A percentile compares a stretch with the other conserved stretches of the same genome.
phyloP scores from a whole-genome alignment of 2,113 vertebrate genomes.

The Ibidorhyncha struthersii region DNA sequence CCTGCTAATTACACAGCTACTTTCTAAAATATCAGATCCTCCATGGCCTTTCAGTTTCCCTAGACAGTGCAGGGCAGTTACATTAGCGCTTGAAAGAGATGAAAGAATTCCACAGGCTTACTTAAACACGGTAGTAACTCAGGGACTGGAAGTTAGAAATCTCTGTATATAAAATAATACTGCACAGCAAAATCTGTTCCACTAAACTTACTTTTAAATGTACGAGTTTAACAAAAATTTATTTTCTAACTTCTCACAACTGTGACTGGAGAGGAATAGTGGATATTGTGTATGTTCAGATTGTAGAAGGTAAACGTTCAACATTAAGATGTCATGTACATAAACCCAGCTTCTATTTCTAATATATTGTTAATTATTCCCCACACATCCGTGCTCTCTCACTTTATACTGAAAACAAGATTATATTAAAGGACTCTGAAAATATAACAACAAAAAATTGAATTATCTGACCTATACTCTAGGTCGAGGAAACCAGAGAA shows the following conservation, averaged over 20 bases:
- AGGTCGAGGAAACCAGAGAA: background rate
- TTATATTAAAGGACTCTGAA: background rate
- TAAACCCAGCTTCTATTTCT: background rate
- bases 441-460: background rate
- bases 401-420: background rate
- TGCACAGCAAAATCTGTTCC: background rate
- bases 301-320: background rate
- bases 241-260: background rate
- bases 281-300: background rate
- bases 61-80: background rate
- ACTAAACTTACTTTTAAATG: background rate
- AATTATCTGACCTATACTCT: background rate
- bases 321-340: background rate
- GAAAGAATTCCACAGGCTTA: background rate
- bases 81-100: background rate
- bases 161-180: background rate
- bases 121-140: accelerated
- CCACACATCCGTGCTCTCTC: background rate
- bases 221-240: background rate
- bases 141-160: background rate
- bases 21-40: background rate
- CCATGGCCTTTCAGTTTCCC: background rate
- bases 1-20: background rate
- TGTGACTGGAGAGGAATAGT: background rate
- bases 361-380: background rate